phyloP scores from a whole-genome alignment of 2,888 invertebrate species.

The Rotaria macrura region DNA sequence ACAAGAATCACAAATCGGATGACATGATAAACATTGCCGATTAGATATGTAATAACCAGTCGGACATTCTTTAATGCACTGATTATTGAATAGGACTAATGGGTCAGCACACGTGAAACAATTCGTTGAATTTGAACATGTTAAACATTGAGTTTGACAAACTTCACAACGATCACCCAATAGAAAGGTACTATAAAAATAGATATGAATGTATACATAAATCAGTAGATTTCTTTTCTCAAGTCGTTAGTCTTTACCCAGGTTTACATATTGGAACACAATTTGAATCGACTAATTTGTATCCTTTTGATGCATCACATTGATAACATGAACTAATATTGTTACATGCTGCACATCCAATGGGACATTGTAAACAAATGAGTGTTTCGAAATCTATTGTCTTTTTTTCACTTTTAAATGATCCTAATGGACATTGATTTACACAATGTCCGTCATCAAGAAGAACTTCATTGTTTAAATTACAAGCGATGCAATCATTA shows the following conservation, averaged over 20 bases:
- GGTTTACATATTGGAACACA: not conserved
- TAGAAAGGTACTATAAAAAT: not conserved
- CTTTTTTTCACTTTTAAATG: not conserved
- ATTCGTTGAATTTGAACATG: not conserved
- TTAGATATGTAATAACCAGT: not conserved
- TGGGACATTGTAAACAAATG: not conserved
- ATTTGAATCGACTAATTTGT: not conserved
- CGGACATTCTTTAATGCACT: not conserved
- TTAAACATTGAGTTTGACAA: not conserved
- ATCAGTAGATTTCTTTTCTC: not conserved
- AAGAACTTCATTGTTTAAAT: not conserved
- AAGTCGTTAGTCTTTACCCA: not conserved
- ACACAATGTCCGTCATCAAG: slow-evolving; percentile 12
- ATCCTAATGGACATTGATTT: not conserved
- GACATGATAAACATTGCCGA: not conserved
- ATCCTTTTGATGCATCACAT: not conserved
- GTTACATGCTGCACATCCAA: not conserved
- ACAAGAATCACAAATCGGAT: not conserved
- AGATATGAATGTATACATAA: not conserved
- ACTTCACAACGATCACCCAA: not conserved
- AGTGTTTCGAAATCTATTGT: not conserved
- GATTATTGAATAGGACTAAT: not conserved
- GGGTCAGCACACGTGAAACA: not conserved
- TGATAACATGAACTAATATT: not conserved
- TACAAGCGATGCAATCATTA: not conserved